Evolutionary conservation across 1,140 invertebrate genomes (phyloP).

Genomic region (Drosophila biarmipes): DNA sequence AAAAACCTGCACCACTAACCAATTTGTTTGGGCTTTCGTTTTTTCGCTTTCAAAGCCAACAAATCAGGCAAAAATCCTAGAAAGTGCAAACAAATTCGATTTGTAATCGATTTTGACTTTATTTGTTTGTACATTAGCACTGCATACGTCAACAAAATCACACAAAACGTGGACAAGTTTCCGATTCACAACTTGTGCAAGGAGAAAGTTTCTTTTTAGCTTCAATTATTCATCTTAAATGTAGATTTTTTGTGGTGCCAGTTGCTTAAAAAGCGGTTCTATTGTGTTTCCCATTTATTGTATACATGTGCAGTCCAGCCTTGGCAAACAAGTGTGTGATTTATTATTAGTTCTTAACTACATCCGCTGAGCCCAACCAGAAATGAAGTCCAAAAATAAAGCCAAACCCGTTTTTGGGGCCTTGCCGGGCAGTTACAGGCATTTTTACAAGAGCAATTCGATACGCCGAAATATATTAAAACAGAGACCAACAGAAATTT

Average conservation of each 20-base stretch:
- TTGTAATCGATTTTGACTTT: not conserved
- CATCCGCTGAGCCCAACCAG: constrained; percentile 10
- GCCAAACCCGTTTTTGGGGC: constrained; percentile 13
- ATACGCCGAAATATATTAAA: not conserved
- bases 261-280: not conserved
- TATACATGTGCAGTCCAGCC: not conserved
- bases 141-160: not conserved
- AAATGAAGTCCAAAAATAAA: not conserved
- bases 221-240: not conserved
- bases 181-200: not conserved
- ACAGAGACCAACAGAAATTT: not conserved
- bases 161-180: not conserved
- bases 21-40: not conserved
- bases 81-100: constrained; percentile 26
- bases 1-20: not conserved
- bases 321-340: constrained; percentile 1
- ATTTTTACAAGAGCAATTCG: constrained; percentile 15
- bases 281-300: not conserved
- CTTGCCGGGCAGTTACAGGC: constrained; percentile 8
- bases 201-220: constrained; percentile 11
- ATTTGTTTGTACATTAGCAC: constrained; percentile 3
- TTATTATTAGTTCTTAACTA: constrained; percentile 2
- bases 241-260: not conserved
- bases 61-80: not conserved
- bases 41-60: not conserved